Percentiles rank a stretch among this genome's conserved stretches.
These are phyloP conservation scores for Procambarus clarkii DNA, from an alignment of 1,140 invertebrate species.

Conservation along the genomic window DNA sequence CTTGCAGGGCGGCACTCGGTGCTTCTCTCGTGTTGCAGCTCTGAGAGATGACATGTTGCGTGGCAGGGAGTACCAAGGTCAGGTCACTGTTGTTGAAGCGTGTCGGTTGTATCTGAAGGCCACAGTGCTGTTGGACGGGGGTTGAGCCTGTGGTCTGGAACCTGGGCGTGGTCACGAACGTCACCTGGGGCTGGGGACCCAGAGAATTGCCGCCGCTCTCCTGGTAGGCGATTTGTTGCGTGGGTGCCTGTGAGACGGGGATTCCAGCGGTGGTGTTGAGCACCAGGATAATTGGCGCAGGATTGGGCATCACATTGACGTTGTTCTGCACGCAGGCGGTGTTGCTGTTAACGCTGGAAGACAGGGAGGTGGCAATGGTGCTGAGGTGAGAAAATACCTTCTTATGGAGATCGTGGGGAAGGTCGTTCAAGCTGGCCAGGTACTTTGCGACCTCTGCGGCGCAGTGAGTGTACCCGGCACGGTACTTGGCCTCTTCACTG, in stretches of 20 bases:
- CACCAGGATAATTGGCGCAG: conserved; percentile 53
- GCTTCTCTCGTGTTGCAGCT: not conserved
- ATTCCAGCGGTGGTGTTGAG: conserved; percentile 25
- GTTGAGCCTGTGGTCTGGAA: not conserved
- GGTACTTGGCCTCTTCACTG: conserved; percentile 45
- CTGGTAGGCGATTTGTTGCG: conserved; percentile 19
- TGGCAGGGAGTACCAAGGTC: conserved; percentile 81
- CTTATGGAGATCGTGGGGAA: conserved; percentile 24
- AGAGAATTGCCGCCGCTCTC: conserved; percentile 46
- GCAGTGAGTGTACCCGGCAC: conserved; percentile 54
- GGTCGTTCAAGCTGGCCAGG: conserved; percentile 17
- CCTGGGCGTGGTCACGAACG: conserved; percentile 25
- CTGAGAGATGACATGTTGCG: not conserved
- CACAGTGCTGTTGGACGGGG: not conserved
- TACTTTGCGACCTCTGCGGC: conserved; percentile 44
- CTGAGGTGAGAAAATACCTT: conserved; percentile 30
- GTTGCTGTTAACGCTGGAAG: conserved; percentile 28
- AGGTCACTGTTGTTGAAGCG: conserved; percentile 74
- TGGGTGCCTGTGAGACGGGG: not conserved
- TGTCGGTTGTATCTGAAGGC: conserved; percentile 14
- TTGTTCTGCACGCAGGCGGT: conserved; percentile 54
- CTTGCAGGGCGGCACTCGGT: conserved; percentile 51
- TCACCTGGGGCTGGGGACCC: conserved; percentile 38
- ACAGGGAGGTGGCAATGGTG: conserved; percentile 22
- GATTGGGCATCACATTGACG: conserved; percentile 51